Conservation (phyloP, 2,113 vertebrate genomes). For the Ramphastos sulfuratus region DNA sequence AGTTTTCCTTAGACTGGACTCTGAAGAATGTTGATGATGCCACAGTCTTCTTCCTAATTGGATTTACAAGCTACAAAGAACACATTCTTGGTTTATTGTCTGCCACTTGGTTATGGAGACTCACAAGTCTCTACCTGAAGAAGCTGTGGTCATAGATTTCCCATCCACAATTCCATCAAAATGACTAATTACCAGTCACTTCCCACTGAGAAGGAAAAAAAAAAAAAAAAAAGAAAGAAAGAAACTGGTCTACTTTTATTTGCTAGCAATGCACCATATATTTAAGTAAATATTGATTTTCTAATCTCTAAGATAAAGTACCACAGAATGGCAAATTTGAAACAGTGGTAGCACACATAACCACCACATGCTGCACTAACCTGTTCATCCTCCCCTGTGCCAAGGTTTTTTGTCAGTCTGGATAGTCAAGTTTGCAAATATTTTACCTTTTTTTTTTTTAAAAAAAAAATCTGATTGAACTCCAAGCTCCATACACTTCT, state of each 20-base stretch:
- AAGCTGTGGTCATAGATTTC: not conserved
- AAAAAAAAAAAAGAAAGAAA: too few relatives aligned
- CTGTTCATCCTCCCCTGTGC: not conserved
- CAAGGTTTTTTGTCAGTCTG: not conserved
- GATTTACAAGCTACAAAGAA: not conserved
- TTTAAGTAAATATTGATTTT: constrained; percentile 68
- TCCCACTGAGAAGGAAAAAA: not conserved
- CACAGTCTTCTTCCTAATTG: not conserved
- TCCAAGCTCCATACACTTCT: not conserved
- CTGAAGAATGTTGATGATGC: constrained; percentile 21
- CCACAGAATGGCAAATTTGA: constrained; percentile 27
- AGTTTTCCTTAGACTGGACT: not conserved
- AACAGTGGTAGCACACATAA: not conserved
- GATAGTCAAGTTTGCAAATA: not conserved
- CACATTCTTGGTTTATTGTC: not conserved
- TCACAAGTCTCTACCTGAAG: not conserved
- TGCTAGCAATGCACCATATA: constrained; percentile 44
- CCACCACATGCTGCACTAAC: not conserved
- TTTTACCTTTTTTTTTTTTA: not conserved
- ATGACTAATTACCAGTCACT: constrained; percentile 41
- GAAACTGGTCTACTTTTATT: constrained; percentile 20
- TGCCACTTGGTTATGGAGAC: not conserved
- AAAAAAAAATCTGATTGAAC: not conserved
- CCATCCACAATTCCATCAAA: not conserved
- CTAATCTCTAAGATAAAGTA: constrained; percentile 41